Evolutionary conservation across 2,113 vertebrate genomes (phyloP).

Genomic region (Sula dactylatra): DNA sequence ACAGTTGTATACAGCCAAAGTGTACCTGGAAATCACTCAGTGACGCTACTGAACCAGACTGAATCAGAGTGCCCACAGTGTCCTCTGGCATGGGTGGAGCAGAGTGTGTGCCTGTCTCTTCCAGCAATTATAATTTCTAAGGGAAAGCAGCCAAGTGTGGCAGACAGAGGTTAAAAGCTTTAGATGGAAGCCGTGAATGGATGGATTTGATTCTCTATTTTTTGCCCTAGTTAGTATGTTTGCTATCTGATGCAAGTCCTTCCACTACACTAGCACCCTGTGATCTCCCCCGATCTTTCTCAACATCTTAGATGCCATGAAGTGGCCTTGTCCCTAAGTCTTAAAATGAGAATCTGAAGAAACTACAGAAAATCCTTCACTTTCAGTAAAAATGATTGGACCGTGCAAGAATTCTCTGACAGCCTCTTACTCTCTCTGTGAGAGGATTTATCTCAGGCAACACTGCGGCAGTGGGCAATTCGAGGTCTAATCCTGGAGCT

Average conservation of each 20-base stretch:
- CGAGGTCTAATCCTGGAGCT: neutral
- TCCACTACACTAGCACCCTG: neutral
- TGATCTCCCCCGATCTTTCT: neutral
- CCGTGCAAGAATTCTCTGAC: neutral
- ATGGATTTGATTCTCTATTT: neutral
- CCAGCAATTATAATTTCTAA: neutral
- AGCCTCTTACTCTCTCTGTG: neutral
- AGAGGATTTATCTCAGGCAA: neutral
- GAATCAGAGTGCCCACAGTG: neutral
- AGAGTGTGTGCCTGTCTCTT: neutral
- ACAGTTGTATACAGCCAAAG: neutral
- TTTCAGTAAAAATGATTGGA: neutral
- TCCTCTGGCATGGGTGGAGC: neutral
- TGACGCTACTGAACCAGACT: neutral
- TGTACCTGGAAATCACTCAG: neutral
- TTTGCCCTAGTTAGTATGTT: neutral
- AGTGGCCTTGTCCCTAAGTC: neutral
- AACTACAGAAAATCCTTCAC: neutral
- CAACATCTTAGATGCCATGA: neutral
- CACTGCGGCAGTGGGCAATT: neutral
- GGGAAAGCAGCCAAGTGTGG: neutral
- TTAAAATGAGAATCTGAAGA: neutral
- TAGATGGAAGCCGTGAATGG: neutral
- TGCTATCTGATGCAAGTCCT: neutral
- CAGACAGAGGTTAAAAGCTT: neutral